Base-by-base conservation (phyloP, 1,140 invertebrate genomes). In the honey bee (Apis mellifera) region DNA sequence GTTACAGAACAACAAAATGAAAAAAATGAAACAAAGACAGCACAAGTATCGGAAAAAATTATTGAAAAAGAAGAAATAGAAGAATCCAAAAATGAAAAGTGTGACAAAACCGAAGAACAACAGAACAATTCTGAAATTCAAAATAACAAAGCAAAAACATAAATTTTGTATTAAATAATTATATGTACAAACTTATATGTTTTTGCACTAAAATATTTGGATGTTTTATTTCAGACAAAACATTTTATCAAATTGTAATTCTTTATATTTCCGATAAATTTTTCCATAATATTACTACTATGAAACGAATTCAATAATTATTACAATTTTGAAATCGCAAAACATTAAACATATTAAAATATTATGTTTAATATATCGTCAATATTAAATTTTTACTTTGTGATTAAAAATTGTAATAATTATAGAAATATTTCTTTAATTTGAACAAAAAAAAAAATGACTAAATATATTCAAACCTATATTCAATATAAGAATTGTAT, bases 71-170 rank as follows among this genome's bases (percentile, higher is more conserved):
- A 48, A 12, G 48, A 82, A 19, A 23, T 13, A 85, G 79, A 75
- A 76, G 82, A 91, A 75, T 69, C 83, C 52, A 82, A 89, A 50
- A 90, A 81, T 48, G 89, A 91, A 19, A 55, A 78, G 32, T 55
- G 78, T 50, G 59, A 59, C 23, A 86, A 64, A 93, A 84, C 54
- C 3, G 69, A 78, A 19, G 89, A 92, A n/a, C 90, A 92, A 81
- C 86, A 76, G 21, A 93, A 92, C 62, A 93, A 91, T 62, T 86
- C 86, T 12, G 92, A 94, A 50, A 82, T 83, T 23, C 90, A 92
- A 72, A 91, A 86, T 60, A 91, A 84, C 73, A 93, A 93, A 83
- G 85, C 86, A 19, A 92, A 94, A 64, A 92, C 92, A 84, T 93
- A 94, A 93, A 75, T 60, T 66, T 48, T 64, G 64, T 32, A 26